phyloP scores from a whole-genome alignment of 2,888 invertebrate genomes.

The Hypselothyrea guttata region DNA sequence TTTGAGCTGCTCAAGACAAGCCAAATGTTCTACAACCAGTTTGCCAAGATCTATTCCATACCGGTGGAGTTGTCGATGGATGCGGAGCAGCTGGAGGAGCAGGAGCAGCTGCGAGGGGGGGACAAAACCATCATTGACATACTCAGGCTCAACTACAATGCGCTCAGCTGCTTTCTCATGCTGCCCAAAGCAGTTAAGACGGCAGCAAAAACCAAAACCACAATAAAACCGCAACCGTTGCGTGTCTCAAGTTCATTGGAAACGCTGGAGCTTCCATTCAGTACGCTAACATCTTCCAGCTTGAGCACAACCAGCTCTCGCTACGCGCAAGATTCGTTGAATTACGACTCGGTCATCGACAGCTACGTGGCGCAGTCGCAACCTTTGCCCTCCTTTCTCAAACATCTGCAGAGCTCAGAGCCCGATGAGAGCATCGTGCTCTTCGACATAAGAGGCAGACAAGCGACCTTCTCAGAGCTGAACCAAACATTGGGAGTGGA shows the following conservation, averaged over 20 bases:
- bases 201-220: constrained; percentile 23
- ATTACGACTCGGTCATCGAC: constrained; percentile 52
- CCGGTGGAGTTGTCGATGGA: constrained; percentile 60
- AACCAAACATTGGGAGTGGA: constrained; percentile 10
- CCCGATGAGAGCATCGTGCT: constrained; percentile 73
- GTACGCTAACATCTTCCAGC: constrained; percentile 53
- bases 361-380: constrained; percentile 44
- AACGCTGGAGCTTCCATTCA: constrained; percentile 53
- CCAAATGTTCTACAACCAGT: constrained; percentile 78
- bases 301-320: constrained; percentile 46
- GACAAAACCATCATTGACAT: constrained; percentile 77
- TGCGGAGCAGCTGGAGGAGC: constrained; percentile 31
- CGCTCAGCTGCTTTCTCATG: constrained; percentile 78
- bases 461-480: constrained; percentile 9
- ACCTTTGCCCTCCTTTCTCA: constrained; percentile 58
- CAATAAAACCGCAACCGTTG: too few species aligned
- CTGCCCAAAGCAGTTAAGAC: constrained; percentile 63
- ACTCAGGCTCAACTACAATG: constrained; percentile 77
- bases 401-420: constrained; percentile 54
- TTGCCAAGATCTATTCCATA: constrained; percentile 77
- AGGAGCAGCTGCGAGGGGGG: constrained; percentile 19
- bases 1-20: constrained; percentile 79
- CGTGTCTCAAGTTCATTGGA: constrained; percentile 74
- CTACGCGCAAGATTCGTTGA: constrained; percentile 43
- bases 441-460: constrained; percentile 76